A percentile compares a stretch with the other conserved stretches of the same genome.
These are phyloP conservation scores for Dryobates pubescens DNA, from an alignment of 2,797 vertebrate genomes.

Conservation along the genomic window DNA sequence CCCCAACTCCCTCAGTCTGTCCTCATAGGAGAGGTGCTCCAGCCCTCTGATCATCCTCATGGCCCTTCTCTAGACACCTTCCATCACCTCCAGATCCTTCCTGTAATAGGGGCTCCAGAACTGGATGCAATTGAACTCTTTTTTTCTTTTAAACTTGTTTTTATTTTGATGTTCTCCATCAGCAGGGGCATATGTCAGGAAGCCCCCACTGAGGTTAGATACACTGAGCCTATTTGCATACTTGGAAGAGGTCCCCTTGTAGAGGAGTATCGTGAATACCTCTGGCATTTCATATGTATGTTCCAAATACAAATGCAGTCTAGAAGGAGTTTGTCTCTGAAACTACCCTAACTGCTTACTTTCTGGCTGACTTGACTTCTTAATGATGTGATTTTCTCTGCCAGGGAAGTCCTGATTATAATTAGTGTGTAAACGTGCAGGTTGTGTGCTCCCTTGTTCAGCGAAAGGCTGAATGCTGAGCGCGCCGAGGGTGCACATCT, in stretches of 20 bases:
- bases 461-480: conserved; percentile 52
- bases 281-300: conserved; percentile 52
- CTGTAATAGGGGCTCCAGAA: too few species aligned
- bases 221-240: conserved; percentile 25
- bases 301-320: conserved; percentile 56
- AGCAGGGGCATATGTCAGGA: conserved; percentile 31
- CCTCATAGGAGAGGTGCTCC: too few species aligned
- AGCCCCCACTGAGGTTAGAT: conserved; percentile 32
- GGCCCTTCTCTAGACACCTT: too few species aligned
- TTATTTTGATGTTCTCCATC: background rate
- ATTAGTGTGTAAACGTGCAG: background rate
- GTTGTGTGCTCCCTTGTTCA: conserved; percentile 21
- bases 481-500: background rate
- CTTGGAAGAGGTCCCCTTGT: conserved; percentile 37
- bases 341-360: conserved; percentile 16
- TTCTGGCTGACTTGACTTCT: conserved; percentile 4
- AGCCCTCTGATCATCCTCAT: too few species aligned
- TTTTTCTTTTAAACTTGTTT: background rate
- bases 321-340: conserved; percentile 37
- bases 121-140: background rate
- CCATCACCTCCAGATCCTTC: too few species aligned
- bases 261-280: conserved; percentile 39
- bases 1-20: too few species aligned
- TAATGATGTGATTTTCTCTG: conserved; percentile 37
- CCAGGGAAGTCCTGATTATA: conserved; percentile 31